These are phyloP conservation scores for Sarcophaga caerulescens DNA, from an alignment of 2,888 invertebrate genomes.

Conservation along the genomic window DNA sequence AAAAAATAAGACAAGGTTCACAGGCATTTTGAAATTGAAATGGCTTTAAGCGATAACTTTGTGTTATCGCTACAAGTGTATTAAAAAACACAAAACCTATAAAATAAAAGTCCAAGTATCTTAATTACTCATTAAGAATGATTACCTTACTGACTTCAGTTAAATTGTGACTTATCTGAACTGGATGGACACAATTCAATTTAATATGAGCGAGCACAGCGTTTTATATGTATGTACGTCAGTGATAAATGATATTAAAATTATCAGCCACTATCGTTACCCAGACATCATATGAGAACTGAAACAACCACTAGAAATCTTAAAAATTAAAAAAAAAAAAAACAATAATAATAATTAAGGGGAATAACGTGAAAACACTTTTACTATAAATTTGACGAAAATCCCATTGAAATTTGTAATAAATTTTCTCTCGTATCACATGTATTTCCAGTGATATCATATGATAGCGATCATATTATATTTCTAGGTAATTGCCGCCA, in stretches of 20 bases:
- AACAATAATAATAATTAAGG: neutral
- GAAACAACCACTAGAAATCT: neutral
- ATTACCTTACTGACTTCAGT: slow-evolving; percentile 52
- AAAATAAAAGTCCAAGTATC: slow-evolving; percentile 45
- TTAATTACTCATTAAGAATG: slow-evolving; percentile 56
- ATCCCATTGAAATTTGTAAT: too few relatives aligned
- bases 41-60: neutral
- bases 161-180: neutral
- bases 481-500: too few relatives aligned
- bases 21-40: neutral
- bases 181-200: neutral
- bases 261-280: neutral
- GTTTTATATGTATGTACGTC: neutral
- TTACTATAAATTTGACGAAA: neutral
- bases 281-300: neutral
- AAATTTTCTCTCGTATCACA: too few relatives aligned
- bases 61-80: neutral
- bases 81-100: neutral
- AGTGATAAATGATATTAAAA: neutral
- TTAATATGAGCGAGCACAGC: neutral
- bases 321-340: neutral
- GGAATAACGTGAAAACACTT: neutral
- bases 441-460: too few relatives aligned
- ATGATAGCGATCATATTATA: too few relatives aligned
- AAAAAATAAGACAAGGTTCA: slow-evolving; percentile 48